A percentile compares a stretch with the other conserved stretches of the same genome.
Evolutionary conservation across 2,113 vertebrate species (phyloP).

Genomic region (Gambusia holbrooki): DNA sequence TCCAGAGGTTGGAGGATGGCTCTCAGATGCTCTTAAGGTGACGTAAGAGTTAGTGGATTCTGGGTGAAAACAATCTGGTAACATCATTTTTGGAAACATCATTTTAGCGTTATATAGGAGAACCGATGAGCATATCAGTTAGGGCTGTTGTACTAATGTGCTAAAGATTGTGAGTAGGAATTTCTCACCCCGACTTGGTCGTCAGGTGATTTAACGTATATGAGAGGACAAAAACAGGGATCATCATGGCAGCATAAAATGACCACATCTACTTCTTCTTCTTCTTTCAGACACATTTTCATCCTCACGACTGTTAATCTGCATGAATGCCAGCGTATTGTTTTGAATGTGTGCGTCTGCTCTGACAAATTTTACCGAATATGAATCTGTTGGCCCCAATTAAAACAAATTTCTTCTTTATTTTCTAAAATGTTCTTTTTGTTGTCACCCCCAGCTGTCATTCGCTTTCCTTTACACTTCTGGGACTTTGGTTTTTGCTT

Average conservation of each 20-base stretch:
- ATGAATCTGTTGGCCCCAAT: slow-evolving; percentile 60
- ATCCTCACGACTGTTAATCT: slow-evolving; percentile 59
- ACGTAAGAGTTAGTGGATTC: slow-evolving; percentile 34
- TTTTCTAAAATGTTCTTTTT: slow-evolving; percentile 41
- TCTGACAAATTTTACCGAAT: slow-evolving; percentile 51
- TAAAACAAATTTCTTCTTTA: slow-evolving; percentile 63
- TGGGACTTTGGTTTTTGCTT: slow-evolving; percentile 7
- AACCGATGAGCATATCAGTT: slow-evolving; percentile 51
- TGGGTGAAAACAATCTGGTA: slow-evolving; percentile 42
- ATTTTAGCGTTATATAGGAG: slow-evolving; percentile 44
- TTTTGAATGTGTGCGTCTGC: not conserved
- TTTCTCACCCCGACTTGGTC: slow-evolving; percentile 29
- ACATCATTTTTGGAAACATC: slow-evolving; percentile 31
- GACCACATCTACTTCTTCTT: slow-evolving; percentile 40
- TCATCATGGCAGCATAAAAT: slow-evolving; percentile 50
- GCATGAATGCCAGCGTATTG: slow-evolving; percentile 6
- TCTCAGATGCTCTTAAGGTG: slow-evolving; percentile 22
- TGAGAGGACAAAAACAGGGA: slow-evolving; percentile 11
- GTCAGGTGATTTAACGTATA: not conserved
- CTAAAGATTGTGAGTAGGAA: slow-evolving; percentile 33
- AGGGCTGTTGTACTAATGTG: slow-evolving; percentile 59
- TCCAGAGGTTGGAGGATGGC: slow-evolving; percentile 34
- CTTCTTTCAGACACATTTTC: slow-evolving; percentile 48
- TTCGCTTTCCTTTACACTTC: not conserved
- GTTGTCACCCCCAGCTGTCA: slow-evolving; percentile 15